Evolutionary conservation across 2,113 vertebrate species (phyloP), one percentile per base, ranked within the genome.

Genomic region (Lipophrys pholis): DNA sequence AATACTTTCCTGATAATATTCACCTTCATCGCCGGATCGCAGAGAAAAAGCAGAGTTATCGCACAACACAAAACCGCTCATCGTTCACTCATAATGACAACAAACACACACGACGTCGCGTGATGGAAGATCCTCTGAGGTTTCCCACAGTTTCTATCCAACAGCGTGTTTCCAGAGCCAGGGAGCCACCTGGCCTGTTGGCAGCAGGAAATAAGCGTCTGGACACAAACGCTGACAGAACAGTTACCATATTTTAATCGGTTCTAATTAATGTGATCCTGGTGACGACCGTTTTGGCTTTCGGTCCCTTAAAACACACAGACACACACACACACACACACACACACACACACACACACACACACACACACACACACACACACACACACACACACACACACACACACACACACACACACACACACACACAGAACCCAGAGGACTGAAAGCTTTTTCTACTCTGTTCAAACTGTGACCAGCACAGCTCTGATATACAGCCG

Each of bases 201-300:
- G 72, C 81, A 65, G 38, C 53, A n/a, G 45, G 15, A 17, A 50
- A 16, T 35, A 58, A 11, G 62, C 41, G 63, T 35, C 70, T 66
- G 50, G 61, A 75, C 30, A 53, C 39, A 35, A 48, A 48, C 43
- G 7, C 15, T 71, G 56, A 62, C 40, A 63, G 75, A 78, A 15
- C 6, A 11, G 49, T 36, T 65, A 55, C 61, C 50, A 57, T 57
- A 21, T 43, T 79, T 58, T 62, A 48, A 67, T 75, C 57, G 42
- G 57, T 45, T 40, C 53, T 49, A 63, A 54, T 53, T 42, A 17
- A 67, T 79, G 62, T 72, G 67, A 83, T 73, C 60, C 40, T 21
- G 14, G 10, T 56, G 3, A 58, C 57, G 67, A 63, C 14, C 8
- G 54, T 49, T 68, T 7, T 46, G 62, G 6, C 50, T 52, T n/a